Percentiles rank a stretch among this genome's conserved stretches.
phyloP scores from a whole-genome alignment of 1,140 invertebrate species.

The Streblospio benedicti region DNA sequence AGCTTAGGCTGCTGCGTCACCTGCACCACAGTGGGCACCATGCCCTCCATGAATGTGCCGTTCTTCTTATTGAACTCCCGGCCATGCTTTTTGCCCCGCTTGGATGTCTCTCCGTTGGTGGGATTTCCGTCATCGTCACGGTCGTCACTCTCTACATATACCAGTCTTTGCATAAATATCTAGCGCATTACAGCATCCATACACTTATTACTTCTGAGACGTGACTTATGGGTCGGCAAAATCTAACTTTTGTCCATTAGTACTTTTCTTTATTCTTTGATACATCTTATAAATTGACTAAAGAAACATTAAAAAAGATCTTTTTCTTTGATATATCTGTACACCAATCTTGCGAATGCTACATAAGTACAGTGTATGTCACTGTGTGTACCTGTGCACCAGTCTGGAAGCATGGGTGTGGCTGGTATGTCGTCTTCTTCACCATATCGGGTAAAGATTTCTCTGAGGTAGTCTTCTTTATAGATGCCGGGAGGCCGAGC shows the following conservation, averaged over 20 bases:
- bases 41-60: slow-evolving; percentile 42
- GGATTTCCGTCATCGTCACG: slow-evolving; percentile 34
- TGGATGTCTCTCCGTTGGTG: slow-evolving; percentile 12
- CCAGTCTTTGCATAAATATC: slow-evolving; percentile 14
- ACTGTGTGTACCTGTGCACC: slow-evolving; percentile 74
- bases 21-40: slow-evolving; percentile 35
- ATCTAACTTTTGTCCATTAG: no score
- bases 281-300: no score
- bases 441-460: slow-evolving; percentile 62
- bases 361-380: no score
- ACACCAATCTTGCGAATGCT: no score
- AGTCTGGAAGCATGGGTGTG: slow-evolving; percentile 69
- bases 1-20: slow-evolving; percentile 53
- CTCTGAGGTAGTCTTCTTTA: slow-evolving; percentile 58
- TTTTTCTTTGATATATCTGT: no score
- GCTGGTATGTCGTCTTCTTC: slow-evolving; percentile 61
- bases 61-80: slow-evolving; percentile 38
- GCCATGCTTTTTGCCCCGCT: slow-evolving; percentile 15
- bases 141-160: slow-evolving; percentile 33
- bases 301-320: no score
- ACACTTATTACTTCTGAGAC: no score
- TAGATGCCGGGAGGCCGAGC: slow-evolving; percentile 59
- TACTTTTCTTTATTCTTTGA: no score
- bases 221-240: no score
- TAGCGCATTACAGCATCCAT: neutral